phyloP scores from a whole-genome alignment of 2,113 vertebrate species.

The Heteronetta atricapilla region DNA sequence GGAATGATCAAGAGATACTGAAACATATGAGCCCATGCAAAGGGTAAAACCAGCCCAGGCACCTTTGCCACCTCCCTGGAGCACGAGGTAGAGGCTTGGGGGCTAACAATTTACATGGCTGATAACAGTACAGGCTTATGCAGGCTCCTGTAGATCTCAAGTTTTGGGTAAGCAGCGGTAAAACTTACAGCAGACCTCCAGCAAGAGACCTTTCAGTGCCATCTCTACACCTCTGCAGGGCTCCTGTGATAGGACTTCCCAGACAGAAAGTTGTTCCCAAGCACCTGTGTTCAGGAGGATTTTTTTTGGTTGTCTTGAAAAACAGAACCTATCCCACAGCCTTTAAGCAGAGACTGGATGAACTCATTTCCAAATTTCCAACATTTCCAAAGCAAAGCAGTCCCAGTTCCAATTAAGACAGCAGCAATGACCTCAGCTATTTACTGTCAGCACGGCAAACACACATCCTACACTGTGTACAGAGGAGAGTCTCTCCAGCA shows the following conservation, averaged over 20 bases:
- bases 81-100: background rate
- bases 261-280: background rate
- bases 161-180: background rate
- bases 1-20: background rate
- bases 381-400: background rate
- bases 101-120: background rate
- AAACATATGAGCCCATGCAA: background rate
- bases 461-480: rapidly evolving
- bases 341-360: background rate
- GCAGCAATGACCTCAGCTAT: background rate
- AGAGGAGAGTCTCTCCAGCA: background rate
- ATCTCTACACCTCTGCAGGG: background rate
- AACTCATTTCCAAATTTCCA: background rate
- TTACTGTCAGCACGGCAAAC: background rate
- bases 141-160: background rate
- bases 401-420: background rate
- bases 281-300: background rate
- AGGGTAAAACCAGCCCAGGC: background rate
- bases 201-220: background rate
- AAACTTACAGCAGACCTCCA: background rate
- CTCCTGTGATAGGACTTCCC: background rate
- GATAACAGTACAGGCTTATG: background rate
- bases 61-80: background rate
- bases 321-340: background rate
- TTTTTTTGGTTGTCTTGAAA: background rate